These are phyloP conservation scores for Miichthys miiuy DNA, from an alignment of 2,797 vertebrate genomes.

Conservation along the genomic window DNA sequence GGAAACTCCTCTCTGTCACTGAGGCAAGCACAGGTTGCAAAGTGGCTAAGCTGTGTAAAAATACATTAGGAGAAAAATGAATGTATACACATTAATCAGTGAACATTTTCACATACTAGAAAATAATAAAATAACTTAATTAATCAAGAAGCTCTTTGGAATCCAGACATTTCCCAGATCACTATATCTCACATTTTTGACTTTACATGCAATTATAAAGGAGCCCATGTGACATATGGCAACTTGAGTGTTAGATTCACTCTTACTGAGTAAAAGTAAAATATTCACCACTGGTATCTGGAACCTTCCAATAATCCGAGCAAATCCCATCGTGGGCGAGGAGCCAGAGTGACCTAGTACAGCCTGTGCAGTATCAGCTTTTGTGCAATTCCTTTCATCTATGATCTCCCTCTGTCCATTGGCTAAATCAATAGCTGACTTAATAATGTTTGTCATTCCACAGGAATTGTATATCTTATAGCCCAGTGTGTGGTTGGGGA, in stretches of 20 bases:
- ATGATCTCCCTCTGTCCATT: constrained; percentile 56
- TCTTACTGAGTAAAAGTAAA: background rate
- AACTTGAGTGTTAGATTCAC: no score
- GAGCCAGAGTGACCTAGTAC: constrained; percentile 79
- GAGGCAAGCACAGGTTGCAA: constrained; percentile 82
- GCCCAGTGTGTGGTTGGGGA: constrained; percentile 71
- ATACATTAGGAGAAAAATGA: background rate
- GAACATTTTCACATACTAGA: background rate
- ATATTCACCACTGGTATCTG: constrained; percentile 77
- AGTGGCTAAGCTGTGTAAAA: constrained; percentile 74
- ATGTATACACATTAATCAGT: background rate
- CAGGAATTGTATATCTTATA: constrained; percentile 80
- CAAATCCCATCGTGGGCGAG: constrained; percentile 76
- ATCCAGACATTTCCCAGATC: background rate
- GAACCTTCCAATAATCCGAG: constrained; percentile 75
- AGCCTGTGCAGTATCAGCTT: constrained; percentile 62
- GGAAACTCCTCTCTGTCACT: constrained; percentile 79
- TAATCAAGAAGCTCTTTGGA: background rate
- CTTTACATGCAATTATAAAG: no score
- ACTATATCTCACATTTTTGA: constrained; percentile 17
- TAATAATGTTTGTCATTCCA: constrained; percentile 75
- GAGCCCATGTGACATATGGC: no score
- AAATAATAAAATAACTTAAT: background rate
- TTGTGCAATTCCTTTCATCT: constrained; percentile 58
- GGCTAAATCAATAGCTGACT: constrained; percentile 69